Evolutionary conservation across 2,888 invertebrate genomes (phyloP), one percentile per base, ranked within the genome.

Genomic region (Ellobium chinense): DNA sequence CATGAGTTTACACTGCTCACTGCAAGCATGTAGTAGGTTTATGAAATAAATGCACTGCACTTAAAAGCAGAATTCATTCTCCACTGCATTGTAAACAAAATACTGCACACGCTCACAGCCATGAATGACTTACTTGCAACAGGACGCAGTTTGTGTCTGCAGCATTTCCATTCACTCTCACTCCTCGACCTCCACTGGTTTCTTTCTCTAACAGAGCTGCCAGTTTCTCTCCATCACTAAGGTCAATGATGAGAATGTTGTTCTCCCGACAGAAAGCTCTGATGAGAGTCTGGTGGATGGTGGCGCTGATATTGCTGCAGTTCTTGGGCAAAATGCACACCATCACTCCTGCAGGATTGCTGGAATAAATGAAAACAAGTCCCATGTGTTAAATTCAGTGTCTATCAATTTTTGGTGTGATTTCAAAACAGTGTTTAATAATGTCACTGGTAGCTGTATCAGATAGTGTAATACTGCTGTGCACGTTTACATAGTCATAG

Each of bases 181-280:
- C 9, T 34, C 29, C 31, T 29, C 66, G 18, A 21, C 54, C 56
- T 34, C 31, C 27, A 24, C 29, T 14, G 9, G 27, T 34, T 31
- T 62, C 46, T 24, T 78, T 78, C 24, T 60, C 18, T 1, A 78
- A 31, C 0, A 70, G 27, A 18, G 46, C 24, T 4, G 37, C 31
- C 34, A 78, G 39, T 24, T 69, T 70, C 2, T 31, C 27, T 3
- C 66, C 66, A 29, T 80, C 68, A 18, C 27, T 37, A 4, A 74
- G 31, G n/a, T 74, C 56, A 46, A 80, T 56, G 12, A 74, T 68
- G 24, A 63, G 58, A 34, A 80, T 74, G 21, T 60, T 60, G 46
- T 74, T 80, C 60, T 80, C 80, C 21, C 65, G 9, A 29, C 80
- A 80, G 74, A 80, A 80, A 14, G 80, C 80, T 37, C 74, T 36